Conservation (phyloP, 30 jellyfish, hydroid and myxozoan genomes). For the Kudoa iwatai region DNA sequence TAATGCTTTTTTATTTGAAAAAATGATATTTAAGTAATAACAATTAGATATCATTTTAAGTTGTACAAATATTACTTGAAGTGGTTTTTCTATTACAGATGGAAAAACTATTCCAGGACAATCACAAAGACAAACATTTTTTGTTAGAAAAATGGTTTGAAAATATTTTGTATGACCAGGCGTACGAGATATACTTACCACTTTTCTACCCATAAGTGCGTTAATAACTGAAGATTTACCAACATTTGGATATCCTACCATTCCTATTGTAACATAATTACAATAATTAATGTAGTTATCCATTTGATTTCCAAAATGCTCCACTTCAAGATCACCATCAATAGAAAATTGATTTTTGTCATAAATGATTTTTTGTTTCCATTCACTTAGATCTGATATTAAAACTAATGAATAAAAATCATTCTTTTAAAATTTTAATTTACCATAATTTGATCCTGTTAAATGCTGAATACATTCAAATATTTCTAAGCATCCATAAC, state of each 20-base stretch:
- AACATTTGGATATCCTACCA: constrained; percentile 2
- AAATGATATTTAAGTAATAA: neutral
- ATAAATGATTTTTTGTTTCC: neutral
- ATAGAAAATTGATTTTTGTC: neutral
- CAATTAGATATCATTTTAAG: neutral
- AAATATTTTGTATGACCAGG: constrained; percentile 4
- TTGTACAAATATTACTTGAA: constrained; percentile 1
- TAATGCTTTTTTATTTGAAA: no score
- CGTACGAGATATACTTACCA: constrained; percentile 1
- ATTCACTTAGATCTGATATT: neutral
- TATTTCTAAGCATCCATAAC: no score
- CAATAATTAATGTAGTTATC: neutral
- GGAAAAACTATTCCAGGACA: constrained; percentile 5
- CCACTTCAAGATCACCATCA: neutral
- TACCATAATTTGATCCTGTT: no score
- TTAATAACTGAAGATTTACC: constrained; percentile 3
- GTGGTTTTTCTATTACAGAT: neutral
- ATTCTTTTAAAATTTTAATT: no score
- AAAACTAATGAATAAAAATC: neutral
- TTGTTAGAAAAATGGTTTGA: constrained; percentile 1
- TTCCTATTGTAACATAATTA: constrained; percentile 1
- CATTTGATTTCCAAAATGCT: neutral
- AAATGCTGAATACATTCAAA: no score
- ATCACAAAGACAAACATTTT: constrained; percentile 1
- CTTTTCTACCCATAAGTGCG: constrained; percentile 1